Evolutionary conservation across 2,888 invertebrate genomes (phyloP), one percentile per base, ranked within the genome.

Genomic region (Tuberolachnus salignus): DNA sequence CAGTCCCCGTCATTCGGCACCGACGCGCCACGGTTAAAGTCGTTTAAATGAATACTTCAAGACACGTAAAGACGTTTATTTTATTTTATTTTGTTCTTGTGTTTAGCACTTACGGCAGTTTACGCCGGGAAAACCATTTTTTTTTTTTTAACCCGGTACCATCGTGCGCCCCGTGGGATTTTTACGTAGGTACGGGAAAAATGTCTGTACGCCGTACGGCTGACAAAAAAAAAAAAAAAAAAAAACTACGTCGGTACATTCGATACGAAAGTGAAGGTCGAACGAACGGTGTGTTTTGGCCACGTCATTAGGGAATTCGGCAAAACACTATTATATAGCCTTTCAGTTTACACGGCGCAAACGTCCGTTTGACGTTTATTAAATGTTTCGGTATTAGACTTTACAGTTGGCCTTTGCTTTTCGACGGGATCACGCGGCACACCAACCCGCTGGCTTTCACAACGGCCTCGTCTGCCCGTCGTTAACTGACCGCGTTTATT

Each of bases 11-110:
- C 34, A n/a, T 10, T 6, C 19, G 6, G 1, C 26, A 46, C 34
- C 4, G 0, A 42, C 63, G 23, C 4, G n/a, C 6, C n/a, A 4
- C 16, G 73, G 73, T 42, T 34, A 67, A 67, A 67, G 67, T 75
- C 75, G 75, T 75, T 75, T 75, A 75, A 75, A 75, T 67, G 75
- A 75, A 75, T 75, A 67, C 75, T 75, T 67, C 75, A 67, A 67
- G 75, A 75, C 75, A 67, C 75, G 75, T 67, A 75, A 26, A 49
- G 67, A 59, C 67, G 67, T 74, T 74, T 74, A 74, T 73, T 63
- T 63, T 73, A 49, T 26, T 23, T 14, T 34, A 34, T 34, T 34
- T 34, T 34, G n/a, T 64, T 55, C 53, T 42, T 46, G 46, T 46
- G 16, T 74, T 44, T 75, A 57, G 19, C 66, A 46, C 16, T 75